phyloP scores from a whole-genome alignment of 1,140 invertebrate genomes.

The Calephelis nemesis region DNA sequence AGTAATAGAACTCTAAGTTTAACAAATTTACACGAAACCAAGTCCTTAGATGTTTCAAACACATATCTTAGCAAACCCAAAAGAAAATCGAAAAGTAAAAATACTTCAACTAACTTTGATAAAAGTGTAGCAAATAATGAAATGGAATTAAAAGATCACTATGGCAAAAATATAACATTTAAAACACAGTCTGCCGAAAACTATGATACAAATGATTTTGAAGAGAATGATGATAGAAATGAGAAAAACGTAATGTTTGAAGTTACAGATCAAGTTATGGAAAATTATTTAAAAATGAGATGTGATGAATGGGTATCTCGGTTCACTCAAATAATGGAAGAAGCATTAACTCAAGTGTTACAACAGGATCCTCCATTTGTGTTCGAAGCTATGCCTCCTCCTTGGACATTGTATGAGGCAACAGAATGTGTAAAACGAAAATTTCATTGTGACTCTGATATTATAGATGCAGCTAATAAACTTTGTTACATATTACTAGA shows the following conservation, averaged over 20 bases:
- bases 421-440: constrained; percentile 49
- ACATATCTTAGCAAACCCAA: not conserved
- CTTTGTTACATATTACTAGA: constrained; percentile 43
- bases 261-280: constrained; percentile 46
- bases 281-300: constrained; percentile 46
- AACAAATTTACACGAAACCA: not conserved
- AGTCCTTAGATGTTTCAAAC: not conserved
- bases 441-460: constrained; percentile 37
- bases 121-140: not conserved
- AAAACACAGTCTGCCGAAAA: not conserved
- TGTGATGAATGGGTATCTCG: constrained; percentile 60
- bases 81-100: not conserved
- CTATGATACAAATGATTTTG: not conserved
- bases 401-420: constrained; percentile 60
- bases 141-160: not conserved
- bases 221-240: constrained; percentile 13
- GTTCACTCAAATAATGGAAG: constrained; percentile 69
- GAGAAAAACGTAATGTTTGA: constrained; percentile 53
- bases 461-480: constrained; percentile 48
- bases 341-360: constrained; percentile 52
- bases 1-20: not conserved
- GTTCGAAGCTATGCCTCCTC: constrained; percentile 40
- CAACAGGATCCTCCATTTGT: constrained; percentile 37
- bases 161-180: not conserved
- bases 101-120: not conserved